phyloP scores from a whole-genome alignment of 2,888 invertebrate genomes.

The Idaea biselata region DNA sequence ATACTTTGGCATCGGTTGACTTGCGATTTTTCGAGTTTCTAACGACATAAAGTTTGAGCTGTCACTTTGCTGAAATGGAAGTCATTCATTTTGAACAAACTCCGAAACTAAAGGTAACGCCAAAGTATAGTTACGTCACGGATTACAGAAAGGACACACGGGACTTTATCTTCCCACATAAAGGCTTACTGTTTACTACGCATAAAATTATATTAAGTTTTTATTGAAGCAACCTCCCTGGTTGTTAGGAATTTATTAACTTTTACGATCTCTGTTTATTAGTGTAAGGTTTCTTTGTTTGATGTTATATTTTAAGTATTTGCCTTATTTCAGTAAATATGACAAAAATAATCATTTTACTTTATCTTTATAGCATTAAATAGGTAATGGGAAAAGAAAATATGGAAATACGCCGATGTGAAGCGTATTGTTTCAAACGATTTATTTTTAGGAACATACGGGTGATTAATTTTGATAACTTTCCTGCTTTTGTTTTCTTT shows the following conservation, averaged over 20 bases:
- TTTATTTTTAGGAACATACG: neutral
- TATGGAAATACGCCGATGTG: neutral
- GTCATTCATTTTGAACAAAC: constrained; percentile 64
- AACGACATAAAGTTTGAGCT: constrained; percentile 55
- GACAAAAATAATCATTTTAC: neutral
- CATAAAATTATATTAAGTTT: constrained; percentile 34
- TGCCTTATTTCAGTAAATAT: neutral
- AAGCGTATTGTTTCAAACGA: neutral
- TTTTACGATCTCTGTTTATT: constrained; percentile 31
- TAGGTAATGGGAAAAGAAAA: neutral
- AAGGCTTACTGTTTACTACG: constrained; percentile 29
- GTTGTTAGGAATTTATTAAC: constrained; percentile 31
- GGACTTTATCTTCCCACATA: constrained; percentile 25
- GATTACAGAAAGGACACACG: constrained; percentile 29
- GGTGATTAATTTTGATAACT: neutral
- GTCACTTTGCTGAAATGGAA: constrained; percentile 59
- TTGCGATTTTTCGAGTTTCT: constrained; percentile 47
- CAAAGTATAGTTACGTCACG: constrained; percentile 58
- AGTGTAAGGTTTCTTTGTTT: constrained; percentile 26
- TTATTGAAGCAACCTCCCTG: constrained; percentile 28
- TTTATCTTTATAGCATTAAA: neutral
- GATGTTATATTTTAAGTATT: constrained; percentile 16
- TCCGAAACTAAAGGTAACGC: constrained; percentile 61
- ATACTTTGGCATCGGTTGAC: constrained; percentile 35
- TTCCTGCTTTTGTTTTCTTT: neutral